These are phyloP conservation scores for Planococcus citri DNA, from an alignment of 1,140 invertebrate species.

Conservation along the genomic window DNA sequence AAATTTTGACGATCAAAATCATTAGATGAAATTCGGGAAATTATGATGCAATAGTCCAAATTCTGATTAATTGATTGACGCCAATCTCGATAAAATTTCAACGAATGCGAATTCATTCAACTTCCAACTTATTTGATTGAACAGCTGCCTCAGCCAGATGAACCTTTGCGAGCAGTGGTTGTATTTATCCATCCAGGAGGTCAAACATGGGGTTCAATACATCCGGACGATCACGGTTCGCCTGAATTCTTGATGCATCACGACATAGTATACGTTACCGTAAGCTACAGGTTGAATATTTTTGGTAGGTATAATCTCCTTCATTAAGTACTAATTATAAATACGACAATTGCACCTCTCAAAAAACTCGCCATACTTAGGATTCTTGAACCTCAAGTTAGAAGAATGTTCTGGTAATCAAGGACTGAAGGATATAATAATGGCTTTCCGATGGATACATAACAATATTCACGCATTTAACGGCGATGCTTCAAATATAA, in stretches of 20 bases:
- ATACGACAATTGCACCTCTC: too few relatives aligned
- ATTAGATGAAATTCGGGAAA: too few relatives aligned
- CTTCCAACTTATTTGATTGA: too few relatives aligned
- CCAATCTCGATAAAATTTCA: too few relatives aligned
- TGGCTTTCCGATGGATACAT: conserved; percentile 56
- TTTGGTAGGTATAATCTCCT: not conserved
- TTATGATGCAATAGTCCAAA: too few relatives aligned
- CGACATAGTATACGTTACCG: not conserved
- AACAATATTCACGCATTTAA: conserved; percentile 57
- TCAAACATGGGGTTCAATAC: not conserved
- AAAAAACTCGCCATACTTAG: too few relatives aligned
- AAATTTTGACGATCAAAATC: too few relatives aligned
- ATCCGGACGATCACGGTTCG: not conserved
- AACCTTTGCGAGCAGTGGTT: not conserved
- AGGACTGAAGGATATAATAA: conserved; percentile 61
- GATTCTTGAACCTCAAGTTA: conserved; percentile 45
- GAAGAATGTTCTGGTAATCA: conserved; percentile 53
- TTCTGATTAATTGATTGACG: too few relatives aligned
- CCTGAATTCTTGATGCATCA: not conserved
- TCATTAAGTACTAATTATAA: too few relatives aligned
- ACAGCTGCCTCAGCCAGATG: not conserved
- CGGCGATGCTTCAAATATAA: conserved; percentile 56
- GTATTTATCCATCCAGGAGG: not conserved
- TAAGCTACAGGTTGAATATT: not conserved
- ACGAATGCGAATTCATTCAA: too few relatives aligned